Evolutionary conservation across 2,113 vertebrate species (phyloP), one percentile per base, ranked within the genome.

Genomic region (Elgaria multicarinata): DNA sequence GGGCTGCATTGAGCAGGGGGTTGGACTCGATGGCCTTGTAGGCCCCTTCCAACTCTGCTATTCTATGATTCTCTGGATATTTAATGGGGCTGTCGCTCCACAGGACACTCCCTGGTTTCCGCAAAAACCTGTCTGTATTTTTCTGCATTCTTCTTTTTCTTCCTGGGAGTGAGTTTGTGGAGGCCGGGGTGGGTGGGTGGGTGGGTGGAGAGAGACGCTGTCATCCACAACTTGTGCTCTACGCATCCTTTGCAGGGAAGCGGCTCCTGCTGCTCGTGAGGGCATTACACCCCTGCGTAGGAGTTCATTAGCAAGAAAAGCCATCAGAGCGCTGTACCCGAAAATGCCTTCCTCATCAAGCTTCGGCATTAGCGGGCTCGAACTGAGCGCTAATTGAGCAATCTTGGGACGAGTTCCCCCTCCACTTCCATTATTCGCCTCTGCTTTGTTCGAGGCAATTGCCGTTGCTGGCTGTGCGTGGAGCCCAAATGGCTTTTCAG

Each of bases 301-400:
- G 92, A 91, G 94, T 94, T 94, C 93, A 92, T 96, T 96, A 95
- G 85, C 90, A 72, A 89, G 74, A 90, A 91, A 89, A 95, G 82
- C 90, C 85, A 92, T 91, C 94, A 79, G 92, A 87, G 90, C 93
- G 93, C 91, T 69, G 85, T 92, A 76, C 87, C n/a, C n/a, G n/a
- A 88, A 94, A 94, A 92, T 92, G 87, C 93, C 95, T 95, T 90
- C 87, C 92, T 96, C 93, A 93, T 92, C 95, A 92, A 92, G 92
- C 93, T 88, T 94, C 93, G 88, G 22, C 89, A 86, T 94, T 93
- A 94, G 93, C 93, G 81, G 91, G 33, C 94, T 96, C 92, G 94
- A 96, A 93, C 94, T 87, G 87, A 95, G 93, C 94, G 91, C 95
- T 96, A 94, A 96, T 93, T 93, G 93, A 94, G 91, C 92, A 81